phyloP scores from a whole-genome alignment of 2,797 vertebrate genomes.

The Cephalopachus bancanus region DNA sequence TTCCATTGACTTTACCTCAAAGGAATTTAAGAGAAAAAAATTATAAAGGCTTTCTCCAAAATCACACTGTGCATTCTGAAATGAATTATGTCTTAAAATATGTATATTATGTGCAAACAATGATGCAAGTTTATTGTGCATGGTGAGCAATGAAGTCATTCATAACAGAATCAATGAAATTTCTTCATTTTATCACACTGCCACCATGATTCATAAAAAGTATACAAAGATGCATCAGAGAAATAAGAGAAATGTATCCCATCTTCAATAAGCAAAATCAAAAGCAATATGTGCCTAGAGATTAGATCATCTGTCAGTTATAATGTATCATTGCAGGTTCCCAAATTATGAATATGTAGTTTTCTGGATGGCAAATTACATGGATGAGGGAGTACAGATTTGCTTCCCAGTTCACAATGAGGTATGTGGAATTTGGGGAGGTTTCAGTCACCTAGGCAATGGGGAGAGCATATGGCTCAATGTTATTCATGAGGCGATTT shows the following conservation, averaged over 20 bases:
- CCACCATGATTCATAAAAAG: constrained; percentile 66
- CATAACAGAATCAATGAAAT: constrained; percentile 67
- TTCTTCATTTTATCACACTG: constrained; percentile 61
- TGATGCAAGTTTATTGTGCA: background rate
- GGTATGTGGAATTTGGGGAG: constrained; percentile 62
- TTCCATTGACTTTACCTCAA: constrained; percentile 12
- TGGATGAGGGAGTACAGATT: constrained; percentile 82
- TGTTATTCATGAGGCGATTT: constrained; percentile 65
- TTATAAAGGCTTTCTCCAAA: background rate
- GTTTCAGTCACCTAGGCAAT: constrained; percentile 65
- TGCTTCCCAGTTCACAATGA: constrained; percentile 73
- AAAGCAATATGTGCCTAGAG: constrained; percentile 63
- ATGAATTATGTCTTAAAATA: constrained; percentile 48
- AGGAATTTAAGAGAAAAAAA: background rate
- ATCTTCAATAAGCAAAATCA: constrained; percentile 61
- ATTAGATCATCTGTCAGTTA: constrained; percentile 82
- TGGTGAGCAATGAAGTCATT: constrained; percentile 31
- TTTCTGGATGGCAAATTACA: constrained; percentile 83
- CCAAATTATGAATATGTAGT: constrained; percentile 85
- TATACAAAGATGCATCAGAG: constrained; percentile 2
- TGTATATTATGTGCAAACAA: constrained; percentile 55
- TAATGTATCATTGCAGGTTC: constrained; percentile 64
- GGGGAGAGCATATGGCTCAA: constrained; percentile 63
- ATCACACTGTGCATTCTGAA: background rate
- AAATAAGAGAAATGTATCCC: constrained; percentile 58